phyloP scores from a whole-genome alignment of 2,888 invertebrate species.

The Selenia dentaria region DNA sequence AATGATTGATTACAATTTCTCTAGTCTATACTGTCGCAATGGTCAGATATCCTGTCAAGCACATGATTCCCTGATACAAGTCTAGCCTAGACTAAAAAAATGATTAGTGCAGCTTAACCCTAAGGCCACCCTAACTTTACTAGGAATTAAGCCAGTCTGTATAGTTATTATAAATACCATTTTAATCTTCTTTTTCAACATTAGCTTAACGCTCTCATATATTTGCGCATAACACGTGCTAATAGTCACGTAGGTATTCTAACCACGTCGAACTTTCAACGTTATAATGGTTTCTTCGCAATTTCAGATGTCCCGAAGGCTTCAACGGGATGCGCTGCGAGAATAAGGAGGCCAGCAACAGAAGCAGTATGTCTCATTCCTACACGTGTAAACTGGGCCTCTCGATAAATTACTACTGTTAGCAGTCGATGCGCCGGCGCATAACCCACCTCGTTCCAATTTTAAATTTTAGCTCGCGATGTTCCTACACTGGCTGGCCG shows the following conservation, averaged over 20 bases:
- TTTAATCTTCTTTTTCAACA: too few species aligned
- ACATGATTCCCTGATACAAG: too few species aligned
- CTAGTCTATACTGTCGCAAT: too few species aligned
- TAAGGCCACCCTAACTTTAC: too few species aligned
- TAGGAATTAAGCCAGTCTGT: too few species aligned
- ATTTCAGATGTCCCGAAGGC: conserved; percentile 91
- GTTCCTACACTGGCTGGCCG: conserved; percentile 51
- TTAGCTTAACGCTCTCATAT: too few species aligned
- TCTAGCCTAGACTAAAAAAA: too few species aligned
- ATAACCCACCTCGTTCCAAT: conserved; percentile 77
- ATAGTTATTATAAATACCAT: too few species aligned
- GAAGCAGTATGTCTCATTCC: conserved; percentile 92
- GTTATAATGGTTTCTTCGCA: conserved; percentile 12
- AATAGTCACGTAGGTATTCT: conserved; percentile 12
- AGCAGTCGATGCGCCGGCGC: conserved; percentile 74
- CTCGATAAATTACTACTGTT: conserved; percentile 91
- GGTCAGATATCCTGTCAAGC: too few species aligned
- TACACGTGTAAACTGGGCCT: conserved; percentile 92
- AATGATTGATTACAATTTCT: too few species aligned
- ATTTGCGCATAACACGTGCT: conserved; percentile 19
- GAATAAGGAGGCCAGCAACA: conserved; percentile 90
- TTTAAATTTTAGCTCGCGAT: conserved; percentile 61
- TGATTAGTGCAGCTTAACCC: too few species aligned
- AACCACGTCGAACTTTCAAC: neutral
- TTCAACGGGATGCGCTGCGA: conserved; percentile 92